Conservation (phyloP, 2,113 vertebrate genomes). For the Salminus brasiliensis region DNA sequence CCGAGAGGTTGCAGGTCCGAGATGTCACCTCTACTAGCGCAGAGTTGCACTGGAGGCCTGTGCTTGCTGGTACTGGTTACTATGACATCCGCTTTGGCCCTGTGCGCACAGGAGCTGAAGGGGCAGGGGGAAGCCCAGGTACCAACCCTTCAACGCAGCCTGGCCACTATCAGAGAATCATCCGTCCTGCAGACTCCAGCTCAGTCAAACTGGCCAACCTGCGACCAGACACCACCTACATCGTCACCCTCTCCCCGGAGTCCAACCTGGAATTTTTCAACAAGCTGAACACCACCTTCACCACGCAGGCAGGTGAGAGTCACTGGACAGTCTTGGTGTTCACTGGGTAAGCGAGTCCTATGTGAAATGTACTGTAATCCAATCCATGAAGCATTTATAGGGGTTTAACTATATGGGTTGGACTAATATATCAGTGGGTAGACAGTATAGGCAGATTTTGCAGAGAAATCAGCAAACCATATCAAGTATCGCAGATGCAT, state of each 20-base stretch:
- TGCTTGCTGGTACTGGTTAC: conserved; percentile 76
- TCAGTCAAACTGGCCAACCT: conserved; percentile 73
- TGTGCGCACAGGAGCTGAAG: conserved; percentile 42
- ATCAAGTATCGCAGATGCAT: no score
- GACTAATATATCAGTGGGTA: no score
- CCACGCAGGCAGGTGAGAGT: conserved; percentile 81
- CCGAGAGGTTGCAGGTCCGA: conserved; percentile 77
- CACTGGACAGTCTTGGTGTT: neutral
- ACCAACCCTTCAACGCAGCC: conserved; percentile 67
- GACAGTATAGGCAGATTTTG: no score
- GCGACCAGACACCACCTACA: conserved; percentile 83
- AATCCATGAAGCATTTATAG: neutral
- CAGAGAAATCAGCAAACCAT: no score
- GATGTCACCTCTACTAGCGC: conserved; percentile 83
- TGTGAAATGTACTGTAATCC: neutral
- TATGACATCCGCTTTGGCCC: conserved; percentile 83
- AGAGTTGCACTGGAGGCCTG: conserved; percentile 82
- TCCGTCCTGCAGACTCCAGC: conserved; percentile 73
- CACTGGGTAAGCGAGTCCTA: neutral
- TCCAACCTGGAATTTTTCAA: conserved; percentile 77
- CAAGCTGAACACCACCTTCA: conserved; percentile 79
- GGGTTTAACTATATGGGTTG: no score
- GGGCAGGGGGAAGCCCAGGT: neutral
- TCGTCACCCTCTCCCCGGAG: conserved; percentile 81
- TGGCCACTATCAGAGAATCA: conserved; percentile 65